Evolutionary conservation across 1,140 invertebrate species (phyloP).

Genomic region (Ips nitidus): DNA sequence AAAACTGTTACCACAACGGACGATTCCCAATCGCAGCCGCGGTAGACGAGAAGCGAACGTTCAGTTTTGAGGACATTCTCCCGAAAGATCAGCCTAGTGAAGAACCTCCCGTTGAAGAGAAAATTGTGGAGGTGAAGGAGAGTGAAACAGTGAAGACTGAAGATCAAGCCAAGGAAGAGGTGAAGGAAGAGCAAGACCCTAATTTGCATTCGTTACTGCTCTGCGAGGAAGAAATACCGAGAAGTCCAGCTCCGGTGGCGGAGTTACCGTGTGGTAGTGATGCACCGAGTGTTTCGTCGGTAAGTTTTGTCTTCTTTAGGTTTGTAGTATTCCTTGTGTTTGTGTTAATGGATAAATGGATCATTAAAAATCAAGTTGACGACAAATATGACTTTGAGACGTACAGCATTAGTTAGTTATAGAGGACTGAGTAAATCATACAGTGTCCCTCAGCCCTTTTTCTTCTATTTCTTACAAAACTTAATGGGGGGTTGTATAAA

Average conservation of each 20-base stretch:
- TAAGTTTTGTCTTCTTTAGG: conserved; percentile 5
- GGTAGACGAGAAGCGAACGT: conserved; percentile 40
- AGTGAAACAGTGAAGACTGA: background rate
- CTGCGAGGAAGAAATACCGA: conserved; percentile 86
- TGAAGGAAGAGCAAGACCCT: conserved; percentile 46
- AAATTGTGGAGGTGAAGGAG: conserved; percentile 5
- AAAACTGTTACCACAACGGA: conserved; percentile 36
- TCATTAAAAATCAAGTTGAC: no score
- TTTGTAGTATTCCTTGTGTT: no score
- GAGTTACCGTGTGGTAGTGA: conserved; percentile 52
- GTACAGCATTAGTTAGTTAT: no score
- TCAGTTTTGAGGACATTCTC: conserved; percentile 45
- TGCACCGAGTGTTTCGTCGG: conserved; percentile 13
- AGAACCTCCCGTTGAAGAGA: conserved; percentile 10
- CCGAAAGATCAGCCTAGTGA: conserved; percentile 42
- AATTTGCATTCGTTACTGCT: conserved; percentile 63
- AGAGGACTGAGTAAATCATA: no score
- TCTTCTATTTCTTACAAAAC: no score
- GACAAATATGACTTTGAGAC: no score
- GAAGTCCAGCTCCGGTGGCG: conserved; percentile 71
- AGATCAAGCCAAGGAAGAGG: background rate
- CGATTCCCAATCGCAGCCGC: conserved; percentile 42
- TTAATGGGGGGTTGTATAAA: no score
- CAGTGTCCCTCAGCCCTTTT: no score
- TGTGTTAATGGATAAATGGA: no score